Evolutionary conservation across 2,113 vertebrate genomes (phyloP).

Genomic region (Menidia beryllina): DNA sequence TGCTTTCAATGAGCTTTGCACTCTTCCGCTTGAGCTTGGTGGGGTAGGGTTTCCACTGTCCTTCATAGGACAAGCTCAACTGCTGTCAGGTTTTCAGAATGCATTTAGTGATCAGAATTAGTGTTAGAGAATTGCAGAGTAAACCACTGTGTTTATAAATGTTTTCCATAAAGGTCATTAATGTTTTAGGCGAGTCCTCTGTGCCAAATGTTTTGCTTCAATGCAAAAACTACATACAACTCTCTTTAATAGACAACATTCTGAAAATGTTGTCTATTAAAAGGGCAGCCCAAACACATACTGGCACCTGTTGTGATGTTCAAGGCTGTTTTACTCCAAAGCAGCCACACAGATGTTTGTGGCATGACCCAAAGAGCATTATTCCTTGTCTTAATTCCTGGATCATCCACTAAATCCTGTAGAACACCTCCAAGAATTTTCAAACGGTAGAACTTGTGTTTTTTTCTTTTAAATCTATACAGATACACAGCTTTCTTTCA

Average conservation of each 20-base stretch:
- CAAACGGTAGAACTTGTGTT: background rate
- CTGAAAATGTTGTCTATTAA: background rate
- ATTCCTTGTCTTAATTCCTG: background rate
- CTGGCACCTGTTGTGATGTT: background rate
- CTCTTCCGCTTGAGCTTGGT: conserved; percentile 9
- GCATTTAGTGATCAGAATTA: background rate
- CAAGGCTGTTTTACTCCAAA: background rate
- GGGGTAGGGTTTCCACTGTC: background rate
- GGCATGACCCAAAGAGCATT: background rate
- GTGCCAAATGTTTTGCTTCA: too few species aligned
- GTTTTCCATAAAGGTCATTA: too few species aligned
- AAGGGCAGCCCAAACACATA: background rate
- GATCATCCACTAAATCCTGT: background rate
- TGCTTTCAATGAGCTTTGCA: background rate
- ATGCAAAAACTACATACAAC: background rate
- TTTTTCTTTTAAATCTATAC: background rate
- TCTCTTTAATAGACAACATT: background rate
- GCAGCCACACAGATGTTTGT: background rate
- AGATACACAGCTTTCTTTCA: background rate
- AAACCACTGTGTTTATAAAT: too few species aligned
- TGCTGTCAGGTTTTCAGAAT: background rate
- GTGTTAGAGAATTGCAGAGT: too few species aligned
- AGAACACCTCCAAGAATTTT: background rate
- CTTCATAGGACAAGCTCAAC: background rate
- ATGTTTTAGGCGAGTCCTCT: too few species aligned